These are phyloP conservation scores for Idaea dimidiata DNA, from an alignment of 2,888 invertebrate genomes.

Conservation along the genomic window DNA sequence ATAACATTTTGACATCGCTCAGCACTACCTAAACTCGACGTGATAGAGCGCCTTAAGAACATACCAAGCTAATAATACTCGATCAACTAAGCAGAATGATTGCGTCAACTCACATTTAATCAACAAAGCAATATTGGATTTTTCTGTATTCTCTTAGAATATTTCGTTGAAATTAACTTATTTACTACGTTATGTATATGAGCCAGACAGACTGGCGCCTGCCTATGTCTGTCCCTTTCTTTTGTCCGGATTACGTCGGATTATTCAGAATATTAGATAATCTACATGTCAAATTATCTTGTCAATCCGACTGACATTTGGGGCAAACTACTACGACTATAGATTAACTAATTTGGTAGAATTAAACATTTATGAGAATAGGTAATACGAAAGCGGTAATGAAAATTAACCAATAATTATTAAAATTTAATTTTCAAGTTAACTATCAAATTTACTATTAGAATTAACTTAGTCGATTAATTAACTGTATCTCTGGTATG, in stretches of 20 bases:
- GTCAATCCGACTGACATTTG: slow-evolving; percentile 34
- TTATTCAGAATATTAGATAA: slow-evolving; percentile 30
- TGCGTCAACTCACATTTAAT: slow-evolving; percentile 26
- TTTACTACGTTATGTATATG: slow-evolving; percentile 54
- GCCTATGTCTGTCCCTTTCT: slow-evolving; percentile 31
- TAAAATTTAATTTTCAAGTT: too few relatives aligned
- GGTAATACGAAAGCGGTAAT: not conserved
- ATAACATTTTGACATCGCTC: not conserved
- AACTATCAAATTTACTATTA: too few relatives aligned
- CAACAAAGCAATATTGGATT: slow-evolving; percentile 33
- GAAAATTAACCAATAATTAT: not conserved
- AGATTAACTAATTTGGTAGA: slow-evolving; percentile 10
- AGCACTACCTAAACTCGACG: too few relatives aligned
- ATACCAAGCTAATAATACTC: slow-evolving; percentile 6
- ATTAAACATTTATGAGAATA: not conserved
- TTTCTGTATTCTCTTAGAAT: slow-evolving; percentile 44
- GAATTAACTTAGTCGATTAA: too few relatives aligned
- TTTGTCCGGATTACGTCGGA: slow-evolving; percentile 33
- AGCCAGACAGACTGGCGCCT: slow-evolving; percentile 59
- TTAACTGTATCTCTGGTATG: too few relatives aligned
- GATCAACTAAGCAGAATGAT: slow-evolving; percentile 15
- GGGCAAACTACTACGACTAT: slow-evolving; percentile 13
- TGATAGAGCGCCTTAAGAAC: too few relatives aligned
- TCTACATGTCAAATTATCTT: slow-evolving; percentile 35
- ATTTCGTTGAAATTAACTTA: slow-evolving; percentile 65